Base-by-base conservation (phyloP, 1,140 invertebrate genomes). In the Harlomillsia oculata region DNA sequence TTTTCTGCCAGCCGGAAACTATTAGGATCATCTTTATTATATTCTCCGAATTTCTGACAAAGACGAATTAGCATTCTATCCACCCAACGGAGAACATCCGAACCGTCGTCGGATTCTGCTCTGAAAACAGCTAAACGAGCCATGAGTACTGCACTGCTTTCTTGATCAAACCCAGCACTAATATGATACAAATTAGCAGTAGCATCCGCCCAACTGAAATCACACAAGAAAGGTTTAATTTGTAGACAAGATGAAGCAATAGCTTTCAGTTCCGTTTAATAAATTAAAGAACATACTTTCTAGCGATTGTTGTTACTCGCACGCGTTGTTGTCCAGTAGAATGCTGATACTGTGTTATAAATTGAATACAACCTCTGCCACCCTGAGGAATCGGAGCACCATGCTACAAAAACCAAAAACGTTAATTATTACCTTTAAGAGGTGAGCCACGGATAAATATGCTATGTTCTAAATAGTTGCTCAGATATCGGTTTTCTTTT, bases 31-130 rank as follows among this genome's bases (percentile, higher is more conserved):
- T 99, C 95, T 71, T 97, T 97, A 53, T 82, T 81, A 72, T 96
- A 99, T 69, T 99, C 93, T 43, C 94, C 97, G 75, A 99, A 99
- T 72, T 97, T 97, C 70, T 99, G 96, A 74, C 96, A 98, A 87
- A 99, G 75, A 71, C 94, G 78, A 67, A 99, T 99, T 6, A 99
- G 79, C 83, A 93, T 97, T 65, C 96, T 78, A 75, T 99, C 97
- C 0, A 99, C 82, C 96, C 96, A 99, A 68, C 97, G 80, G 53
- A 99, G 76, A 37, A 99, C 92, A 73, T 99, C 96, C 0, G 91
- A 89, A 5, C 90, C 88, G 68, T 97, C 95, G 69, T 99, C 94
- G 26, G 83, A 87, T 72, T 98, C 93, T 1, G 95, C 93, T 67
- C 91, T 78, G 74, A 93, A 97, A 37, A 96, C 92, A 8, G 95